Base-by-base conservation (phyloP, 2,888 invertebrate genomes). In the Drosophila setosimentum region DNA sequence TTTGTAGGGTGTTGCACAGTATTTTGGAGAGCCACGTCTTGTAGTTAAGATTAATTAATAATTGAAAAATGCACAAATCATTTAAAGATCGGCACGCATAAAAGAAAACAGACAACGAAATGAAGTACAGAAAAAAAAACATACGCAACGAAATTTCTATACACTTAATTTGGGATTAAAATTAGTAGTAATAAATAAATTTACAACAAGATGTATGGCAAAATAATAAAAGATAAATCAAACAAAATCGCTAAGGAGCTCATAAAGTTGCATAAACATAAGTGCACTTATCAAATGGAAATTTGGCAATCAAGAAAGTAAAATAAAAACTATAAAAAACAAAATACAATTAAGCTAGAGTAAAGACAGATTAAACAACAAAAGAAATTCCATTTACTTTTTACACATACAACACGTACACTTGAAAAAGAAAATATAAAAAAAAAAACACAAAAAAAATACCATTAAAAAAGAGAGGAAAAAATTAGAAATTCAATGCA, bases 21-120 rank as follows among this genome's bases (percentile, higher is more conserved):
- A 53, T 62, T 37, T 32, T 54, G 53, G 24, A 3, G 51, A 33
- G 53, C 37, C 18, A n/a, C 18, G 27, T 53, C 55, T 62, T 77
- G 68, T 62, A 65, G 40, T 57, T 53, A 59, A 75, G 62, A 67
- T 80, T 75, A 71, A 68, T 80, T 64, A 65, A n/a, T 49, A 58
- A 78, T 75, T 82, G 58, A 58, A 61, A 57, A 58, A 30, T 60
- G 7, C 45, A 59, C 53, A 81, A 75, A 84, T 81, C 59, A 58
- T 72, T 60, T 54, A 33, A 58, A 58, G 50, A 63, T 60, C 29
- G 68, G 51, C 65, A 87, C 76, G 78, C 84, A 84, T 73, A 48
- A 69, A 70, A 27, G 37, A 49, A n/a, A 61, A 54, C 70, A 6
- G 11, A 40, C 27, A 60, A 53, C 27, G 35, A 59, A 72, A 42